Evolutionary conservation across 2,888 invertebrate genomes (phyloP).

Genomic region (Meteorus cinctellus): DNA sequence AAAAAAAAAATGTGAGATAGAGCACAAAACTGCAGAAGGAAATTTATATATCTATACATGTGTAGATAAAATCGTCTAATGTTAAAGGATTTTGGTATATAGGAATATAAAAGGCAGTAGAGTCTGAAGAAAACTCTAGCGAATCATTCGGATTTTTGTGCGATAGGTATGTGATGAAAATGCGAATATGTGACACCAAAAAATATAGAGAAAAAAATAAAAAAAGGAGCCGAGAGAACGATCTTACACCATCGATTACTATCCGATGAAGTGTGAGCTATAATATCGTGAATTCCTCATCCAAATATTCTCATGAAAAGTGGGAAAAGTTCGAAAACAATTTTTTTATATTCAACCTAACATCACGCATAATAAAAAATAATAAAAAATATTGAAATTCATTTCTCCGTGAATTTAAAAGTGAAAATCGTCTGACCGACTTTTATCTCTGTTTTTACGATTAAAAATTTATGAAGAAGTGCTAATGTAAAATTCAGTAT

Average conservation of each 20-base stretch:
- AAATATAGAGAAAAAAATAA: background rate
- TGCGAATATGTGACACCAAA: background rate
- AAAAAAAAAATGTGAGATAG: background rate
- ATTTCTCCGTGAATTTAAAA: background rate
- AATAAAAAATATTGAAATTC: background rate
- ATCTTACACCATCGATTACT: background rate
- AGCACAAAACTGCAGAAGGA: background rate
- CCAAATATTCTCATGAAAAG: background rate
- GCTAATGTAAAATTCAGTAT: too few relatives aligned
- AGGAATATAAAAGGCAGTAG: constrained; percentile 10
- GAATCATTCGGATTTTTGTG: constrained; percentile 25
- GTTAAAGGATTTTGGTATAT: constrained; percentile 20
- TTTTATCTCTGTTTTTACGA: too few relatives aligned
- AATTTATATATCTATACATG: background rate
- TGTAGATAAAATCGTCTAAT: constrained; percentile 10
- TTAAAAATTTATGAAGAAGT: too few relatives aligned
- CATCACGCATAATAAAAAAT: too few relatives aligned
- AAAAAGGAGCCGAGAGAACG: background rate
- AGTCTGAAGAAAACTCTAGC: constrained; percentile 17
- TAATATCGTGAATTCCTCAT: background rate
- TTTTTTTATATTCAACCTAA: too few relatives aligned
- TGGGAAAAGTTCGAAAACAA: background rate
- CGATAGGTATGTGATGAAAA: background rate
- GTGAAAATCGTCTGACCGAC: background rate
- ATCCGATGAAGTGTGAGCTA: background rate